Conservation (phyloP, 2,113 vertebrate genomes). For the Callospermophilus lateralis region DNA sequence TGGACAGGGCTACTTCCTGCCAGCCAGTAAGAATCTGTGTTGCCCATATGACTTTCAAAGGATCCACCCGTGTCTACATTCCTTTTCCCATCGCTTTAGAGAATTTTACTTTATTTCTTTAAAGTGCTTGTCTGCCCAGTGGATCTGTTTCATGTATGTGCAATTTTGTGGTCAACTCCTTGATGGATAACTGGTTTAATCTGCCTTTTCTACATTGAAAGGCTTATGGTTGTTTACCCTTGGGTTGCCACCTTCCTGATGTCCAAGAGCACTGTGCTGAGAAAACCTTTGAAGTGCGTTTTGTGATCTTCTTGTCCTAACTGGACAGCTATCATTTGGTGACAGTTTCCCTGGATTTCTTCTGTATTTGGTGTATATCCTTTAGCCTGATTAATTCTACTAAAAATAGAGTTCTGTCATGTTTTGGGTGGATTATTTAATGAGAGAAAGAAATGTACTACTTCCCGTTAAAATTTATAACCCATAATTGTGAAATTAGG, state of each 20-base stretch:
- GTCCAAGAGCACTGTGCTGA: neutral
- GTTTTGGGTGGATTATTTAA: neutral
- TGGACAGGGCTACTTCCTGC: neutral
- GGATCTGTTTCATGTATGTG: neutral
- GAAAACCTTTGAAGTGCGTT: neutral
- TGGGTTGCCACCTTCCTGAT: neutral
- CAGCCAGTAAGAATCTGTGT: too few relatives aligned
- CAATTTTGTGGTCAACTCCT: neutral
- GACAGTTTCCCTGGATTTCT: neutral
- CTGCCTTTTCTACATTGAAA: neutral
- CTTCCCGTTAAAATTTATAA: neutral
- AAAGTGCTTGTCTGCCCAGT: neutral
- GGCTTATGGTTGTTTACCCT: neutral
- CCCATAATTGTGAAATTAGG: neutral
- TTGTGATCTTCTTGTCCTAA: neutral
- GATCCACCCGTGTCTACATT: neutral
- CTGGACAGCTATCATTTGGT: fast-evolving
- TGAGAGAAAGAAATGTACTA: neutral
- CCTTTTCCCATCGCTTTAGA: neutral
- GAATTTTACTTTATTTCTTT: neutral
- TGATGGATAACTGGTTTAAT: neutral
- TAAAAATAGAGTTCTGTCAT: neutral
- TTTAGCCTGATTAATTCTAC: neutral
- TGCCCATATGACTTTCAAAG: neutral
- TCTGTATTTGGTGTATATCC: neutral